Base-by-base conservation (phyloP, 2,113 vertebrate genomes). In the Morone saxatilis region DNA sequence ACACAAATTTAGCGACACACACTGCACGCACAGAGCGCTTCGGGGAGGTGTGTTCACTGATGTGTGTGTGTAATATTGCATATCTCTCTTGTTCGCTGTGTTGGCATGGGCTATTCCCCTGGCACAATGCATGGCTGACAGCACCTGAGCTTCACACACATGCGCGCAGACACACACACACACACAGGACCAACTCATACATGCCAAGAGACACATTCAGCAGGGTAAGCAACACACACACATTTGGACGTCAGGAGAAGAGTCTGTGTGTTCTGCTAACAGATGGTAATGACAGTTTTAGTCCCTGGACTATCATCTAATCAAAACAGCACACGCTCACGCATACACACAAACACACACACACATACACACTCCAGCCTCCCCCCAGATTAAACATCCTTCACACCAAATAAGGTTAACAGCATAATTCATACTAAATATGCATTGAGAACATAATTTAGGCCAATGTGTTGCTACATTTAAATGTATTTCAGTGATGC, bases 261-360 rank as follows among this genome's bases (percentile, higher is more conserved):
- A 45, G 54, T 73, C 45, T 80, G 81, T 85, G 85, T 76, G 73
- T 71, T 86, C 71, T 70, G 74, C 83, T 74, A 86, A 90, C 90
- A 92, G 88, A 90, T 92, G 90, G 86, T 87, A 84, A 90, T 85
- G 85, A 91, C 83, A 86, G 73, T 88, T 85, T 85, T 51, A 79
- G 84, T 92, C 93, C 89, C 91, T n/a, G 36, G 85, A 88, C 81
- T 71, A 86, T 79, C 65, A 73, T 91, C 78, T 83, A 88, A 92
- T 91, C 88, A 90, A 86, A 89, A 82, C 69, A 78, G 43, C 79
- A 56, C 70, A 73, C 78, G 25, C 40, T 41, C 63, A 59, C 51
- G 74, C 17, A 54, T 38, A 51, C 36, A 60, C 54, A 54, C 53
- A 38, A 43, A 38, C n/a, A 59, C 69, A 56, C 51, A 56, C 51